phyloP scores from a whole-genome alignment of 1,140 invertebrate species.

The Holotrichia oblita region DNA sequence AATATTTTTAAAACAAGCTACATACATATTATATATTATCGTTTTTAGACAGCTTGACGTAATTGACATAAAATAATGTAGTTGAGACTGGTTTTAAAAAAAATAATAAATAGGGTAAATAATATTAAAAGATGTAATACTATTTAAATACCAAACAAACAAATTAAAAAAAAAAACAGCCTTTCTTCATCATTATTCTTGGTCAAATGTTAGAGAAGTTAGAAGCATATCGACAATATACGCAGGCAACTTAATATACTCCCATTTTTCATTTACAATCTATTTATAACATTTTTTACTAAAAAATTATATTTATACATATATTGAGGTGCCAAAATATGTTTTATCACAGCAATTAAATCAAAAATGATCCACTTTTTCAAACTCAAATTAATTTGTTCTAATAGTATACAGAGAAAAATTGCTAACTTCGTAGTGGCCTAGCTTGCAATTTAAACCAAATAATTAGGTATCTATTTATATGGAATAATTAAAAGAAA shows the following conservation, averaged over 20 bases:
- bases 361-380: not conserved
- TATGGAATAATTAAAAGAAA: not conserved
- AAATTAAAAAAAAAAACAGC: not conserved
- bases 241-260: too few species aligned
- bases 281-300: too few species aligned
- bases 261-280: too few species aligned
- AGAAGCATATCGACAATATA: too few species aligned
- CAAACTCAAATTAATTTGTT: too few species aligned
- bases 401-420: not conserved
- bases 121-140: not conserved
- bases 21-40: not conserved
- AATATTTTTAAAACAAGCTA: not conserved
- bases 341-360: not conserved
- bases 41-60: not conserved
- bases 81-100: slow-evolving; percentile 18
- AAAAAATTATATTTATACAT: too few species aligned
- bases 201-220: too few species aligned
- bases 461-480: too few species aligned
- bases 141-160: not conserved
- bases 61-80: not conserved
- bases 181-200: not conserved
- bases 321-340: too few species aligned
- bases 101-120: not conserved
- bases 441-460: not conserved
- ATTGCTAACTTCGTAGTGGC: not conserved